These are phyloP conservation scores for Grus americana DNA, from an alignment of 2,113 vertebrate genomes.

Conservation along the genomic window DNA sequence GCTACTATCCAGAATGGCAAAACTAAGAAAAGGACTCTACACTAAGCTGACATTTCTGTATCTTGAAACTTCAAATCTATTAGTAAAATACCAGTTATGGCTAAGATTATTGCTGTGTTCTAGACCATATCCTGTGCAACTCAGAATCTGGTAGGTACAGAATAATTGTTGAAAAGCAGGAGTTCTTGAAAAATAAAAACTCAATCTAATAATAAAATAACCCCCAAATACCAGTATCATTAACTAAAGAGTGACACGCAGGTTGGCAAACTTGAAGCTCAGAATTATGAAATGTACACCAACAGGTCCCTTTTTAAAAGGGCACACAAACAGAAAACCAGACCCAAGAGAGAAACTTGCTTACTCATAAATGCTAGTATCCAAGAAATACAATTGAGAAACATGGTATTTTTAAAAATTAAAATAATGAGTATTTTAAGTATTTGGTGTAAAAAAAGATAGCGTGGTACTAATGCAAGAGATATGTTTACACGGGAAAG, in stretches of 20 bases:
- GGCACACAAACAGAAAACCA: neutral
- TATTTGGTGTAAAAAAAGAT: neutral
- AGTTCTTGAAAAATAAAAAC: neutral
- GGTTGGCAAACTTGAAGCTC: neutral
- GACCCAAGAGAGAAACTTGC: neutral
- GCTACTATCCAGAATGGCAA: neutral
- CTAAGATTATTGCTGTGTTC: neutral
- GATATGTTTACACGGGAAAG: neutral
- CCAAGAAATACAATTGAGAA: neutral
- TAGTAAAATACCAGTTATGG: neutral
- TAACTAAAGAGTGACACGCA: neutral
- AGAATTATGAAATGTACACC: fast-evolving
- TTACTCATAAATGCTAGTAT: neutral
- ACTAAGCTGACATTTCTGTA: neutral
- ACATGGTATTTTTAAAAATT: neutral
- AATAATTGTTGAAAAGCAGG: neutral
- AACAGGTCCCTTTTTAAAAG: neutral
- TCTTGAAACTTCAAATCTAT: neutral
- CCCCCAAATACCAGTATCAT: neutral
- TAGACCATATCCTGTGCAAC: neutral
- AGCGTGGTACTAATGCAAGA: neutral
- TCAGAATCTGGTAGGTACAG: neutral
- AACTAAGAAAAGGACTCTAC: neutral
- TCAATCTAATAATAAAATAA: neutral
- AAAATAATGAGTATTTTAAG: neutral